Evolutionary conservation across 1,140 invertebrate genomes (phyloP), one percentile per base, ranked within the genome.

Genomic region (Drosophila yakuba): DNA sequence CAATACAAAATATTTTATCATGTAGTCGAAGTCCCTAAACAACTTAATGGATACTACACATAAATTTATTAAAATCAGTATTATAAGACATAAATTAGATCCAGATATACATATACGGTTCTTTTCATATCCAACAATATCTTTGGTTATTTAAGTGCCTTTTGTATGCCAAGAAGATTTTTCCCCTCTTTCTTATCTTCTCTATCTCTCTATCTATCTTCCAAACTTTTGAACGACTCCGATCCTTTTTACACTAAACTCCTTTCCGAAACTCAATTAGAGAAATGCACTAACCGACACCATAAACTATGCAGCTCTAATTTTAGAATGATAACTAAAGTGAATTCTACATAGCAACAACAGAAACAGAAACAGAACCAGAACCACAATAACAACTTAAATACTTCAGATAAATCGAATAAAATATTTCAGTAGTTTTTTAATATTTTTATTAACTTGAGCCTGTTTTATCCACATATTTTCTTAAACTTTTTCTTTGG

Each of bases 291-390:
- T 43, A 76, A 81, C 58, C 48, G 56, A 52, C 52, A 51, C 57
- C 58, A 60, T 17, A 38, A 36, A 63, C 43, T 38, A 74, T 44
- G 45, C 47, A 67, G 25, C 43, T 51, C 58, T 58, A 51, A 55
- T 54, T 55, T 73, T 47, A 73, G 41, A 55, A 48, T 25, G 55
- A 61, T 38, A 60, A 77, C 20, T 25, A 64, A 66, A 51, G 52
- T 75, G 84, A 90, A 89, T 88, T 88, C 84, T 88, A 88, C 84
- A 88, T 88, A 88, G 83, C 83, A 82, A 78, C 48, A 61, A 80
- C 36, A 58, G 57, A 71, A 61, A 80, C 36, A 58, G 57, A 71
- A 58, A 60, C 43, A 44, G 25, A 25, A 59, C 43, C 23, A 58
- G 32, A 48, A 63, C 43, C 23, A 62, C 39, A 68, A 80, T 48